Percentiles rank a stretch among this genome's conserved stretches.
These are phyloP conservation scores for Pelobates cultripes DNA, from an alignment of 2,797 vertebrate species.

Conservation along the genomic window DNA sequence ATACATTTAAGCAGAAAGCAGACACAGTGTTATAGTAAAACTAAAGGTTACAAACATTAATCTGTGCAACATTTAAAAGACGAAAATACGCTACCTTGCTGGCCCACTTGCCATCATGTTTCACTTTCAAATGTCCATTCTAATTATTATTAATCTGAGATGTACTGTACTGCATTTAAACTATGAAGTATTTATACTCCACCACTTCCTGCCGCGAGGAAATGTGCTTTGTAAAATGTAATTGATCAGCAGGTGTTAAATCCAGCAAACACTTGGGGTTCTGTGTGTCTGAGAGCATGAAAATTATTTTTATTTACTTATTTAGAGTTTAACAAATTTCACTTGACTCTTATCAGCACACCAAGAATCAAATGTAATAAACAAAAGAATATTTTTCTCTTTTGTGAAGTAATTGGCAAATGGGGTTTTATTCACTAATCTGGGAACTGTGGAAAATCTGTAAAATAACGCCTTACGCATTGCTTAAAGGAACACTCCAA, in stretches of 20 bases:
- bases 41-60: conserved; percentile 14
- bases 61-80: conserved; percentile 16
- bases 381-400: too few species aligned
- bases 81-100: not conserved
- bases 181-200: not conserved
- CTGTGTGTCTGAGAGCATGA: too few species aligned
- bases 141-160: not conserved
- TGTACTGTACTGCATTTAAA: conserved; percentile 9
- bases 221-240: not conserved
- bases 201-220: not conserved
- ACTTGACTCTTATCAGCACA: too few species aligned
- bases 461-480: too few species aligned
- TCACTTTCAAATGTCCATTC: not conserved
- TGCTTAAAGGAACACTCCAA: too few species aligned
- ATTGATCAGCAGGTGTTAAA: conserved; percentile 8
- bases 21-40: conserved; percentile 6
- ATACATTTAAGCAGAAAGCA: conserved; percentile 39
- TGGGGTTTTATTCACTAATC: too few species aligned
- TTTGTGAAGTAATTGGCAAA: too few species aligned
- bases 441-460: too few species aligned
- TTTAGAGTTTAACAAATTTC: too few species aligned
- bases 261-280: not conserved
- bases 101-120: not conserved
- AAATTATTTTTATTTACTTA: too few species aligned
- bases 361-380: too few species aligned